Evolutionary conservation across 2,888 invertebrate species (phyloP).

Genomic region (Apeira syringaria): DNA sequence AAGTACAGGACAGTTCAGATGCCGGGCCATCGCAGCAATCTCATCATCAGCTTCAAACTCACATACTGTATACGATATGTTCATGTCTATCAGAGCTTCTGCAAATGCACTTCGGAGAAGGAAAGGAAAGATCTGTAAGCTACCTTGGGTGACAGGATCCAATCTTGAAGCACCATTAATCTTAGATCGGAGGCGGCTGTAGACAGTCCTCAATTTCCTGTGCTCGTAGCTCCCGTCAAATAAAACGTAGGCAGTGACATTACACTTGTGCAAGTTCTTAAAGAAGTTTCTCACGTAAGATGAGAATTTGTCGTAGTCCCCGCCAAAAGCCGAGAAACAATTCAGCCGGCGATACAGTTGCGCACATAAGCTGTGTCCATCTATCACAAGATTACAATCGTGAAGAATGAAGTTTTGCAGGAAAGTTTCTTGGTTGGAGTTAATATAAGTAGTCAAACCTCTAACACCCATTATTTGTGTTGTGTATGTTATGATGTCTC

Average conservation of each 20-base stretch:
- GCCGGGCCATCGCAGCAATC: conserved; percentile 91
- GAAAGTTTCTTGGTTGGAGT: conserved; percentile 85
- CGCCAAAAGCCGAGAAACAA: conserved; percentile 90
- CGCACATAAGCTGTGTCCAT: conserved; percentile 90
- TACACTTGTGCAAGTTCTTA: conserved; percentile 86
- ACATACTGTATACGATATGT: conserved; percentile 87
- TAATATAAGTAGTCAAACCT: conserved; percentile 92
- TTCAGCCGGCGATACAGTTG: conserved; percentile 86
- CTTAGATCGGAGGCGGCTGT: conserved; percentile 83
- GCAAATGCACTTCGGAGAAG: conserved; percentile 89
- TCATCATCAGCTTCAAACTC: conserved; percentile 96
- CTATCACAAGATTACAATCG: conserved; percentile 88
- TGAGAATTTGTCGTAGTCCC: conserved; percentile 93
- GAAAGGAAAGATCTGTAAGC: conserved; percentile 87
- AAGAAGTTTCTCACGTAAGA: conserved; percentile 87
- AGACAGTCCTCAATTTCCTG: conserved; percentile 87
- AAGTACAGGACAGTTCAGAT: conserved; percentile 92
- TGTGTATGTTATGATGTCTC: too few relatives aligned
- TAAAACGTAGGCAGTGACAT: conserved; percentile 88
- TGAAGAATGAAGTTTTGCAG: conserved; percentile 86
- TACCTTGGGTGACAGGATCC: conserved; percentile 81
- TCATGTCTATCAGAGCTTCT: conserved; percentile 86
- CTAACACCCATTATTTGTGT: conserved; percentile 88
- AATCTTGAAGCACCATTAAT: conserved; percentile 82
- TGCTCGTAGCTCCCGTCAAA: conserved; percentile 92